Evolutionary conservation across 2,113 vertebrate species (phyloP).

Genomic region (Spea multiplicata): DNA sequence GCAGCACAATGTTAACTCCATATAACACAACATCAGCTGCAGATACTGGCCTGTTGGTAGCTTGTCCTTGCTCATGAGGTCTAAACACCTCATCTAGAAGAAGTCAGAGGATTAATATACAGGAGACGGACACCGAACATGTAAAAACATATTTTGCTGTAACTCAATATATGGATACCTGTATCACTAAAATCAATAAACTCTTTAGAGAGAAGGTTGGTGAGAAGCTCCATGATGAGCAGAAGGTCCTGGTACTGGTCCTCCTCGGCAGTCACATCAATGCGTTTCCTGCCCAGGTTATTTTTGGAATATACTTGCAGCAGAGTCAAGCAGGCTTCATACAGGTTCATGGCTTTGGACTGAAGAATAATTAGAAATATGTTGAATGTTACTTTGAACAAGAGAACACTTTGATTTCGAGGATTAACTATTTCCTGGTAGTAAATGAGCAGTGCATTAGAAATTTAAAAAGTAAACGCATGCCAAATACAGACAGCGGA

Average conservation of each 20-base stretch:
- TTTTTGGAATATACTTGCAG: slow-evolving; percentile 98
- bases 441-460: no score
- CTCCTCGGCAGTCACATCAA: slow-evolving; percentile 89
- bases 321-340: slow-evolving; percentile 93
- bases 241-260: slow-evolving; percentile 98
- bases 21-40: slow-evolving; percentile 96
- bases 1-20: slow-evolving; percentile 93
- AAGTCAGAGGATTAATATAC: not conserved
- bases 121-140: not conserved
- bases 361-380: slow-evolving; percentile 51
- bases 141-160: not conserved
- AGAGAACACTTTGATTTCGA: no score
- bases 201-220: slow-evolving; percentile 96
- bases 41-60: slow-evolving; percentile 81
- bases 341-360: slow-evolving; percentile 97
- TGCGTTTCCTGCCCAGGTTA: slow-evolving; percentile 85
- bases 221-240: slow-evolving; percentile 99
- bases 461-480: no score
- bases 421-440: no score
- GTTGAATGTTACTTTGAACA: no score
- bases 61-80: slow-evolving; percentile 88
- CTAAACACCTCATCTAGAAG: slow-evolving; percentile 89
- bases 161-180: slow-evolving; percentile 62
- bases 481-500: no score
- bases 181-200: slow-evolving; percentile 99